Evolutionary conservation across 2,888 invertebrate species (phyloP).

Genomic region (Ennomos quercinarius): DNA sequence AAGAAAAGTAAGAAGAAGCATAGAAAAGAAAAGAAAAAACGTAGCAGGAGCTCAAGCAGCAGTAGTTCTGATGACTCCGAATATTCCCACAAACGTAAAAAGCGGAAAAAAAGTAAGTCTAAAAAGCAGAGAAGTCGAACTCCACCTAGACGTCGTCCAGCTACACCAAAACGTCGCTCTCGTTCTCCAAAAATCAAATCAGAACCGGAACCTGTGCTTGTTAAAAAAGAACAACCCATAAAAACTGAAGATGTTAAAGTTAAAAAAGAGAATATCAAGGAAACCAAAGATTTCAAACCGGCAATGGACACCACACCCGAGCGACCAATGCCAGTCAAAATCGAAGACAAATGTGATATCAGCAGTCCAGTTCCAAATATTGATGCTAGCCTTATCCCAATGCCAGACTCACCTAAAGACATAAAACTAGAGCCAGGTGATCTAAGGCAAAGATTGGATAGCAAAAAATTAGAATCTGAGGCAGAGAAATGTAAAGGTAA

Average conservation of each 20-base stretch:
- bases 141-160: constrained; percentile 42
- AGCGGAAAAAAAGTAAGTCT: constrained; percentile 84
- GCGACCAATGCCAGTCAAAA: constrained; percentile 51
- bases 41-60: constrained; percentile 73
- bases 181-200: constrained; percentile 61
- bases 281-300: constrained; percentile 32
- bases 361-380: constrained; percentile 43
- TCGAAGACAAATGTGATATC: constrained; percentile 46
- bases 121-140: constrained; percentile 65
- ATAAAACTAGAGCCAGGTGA: constrained; percentile 50
- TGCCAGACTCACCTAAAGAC: constrained; percentile 74
- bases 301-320: constrained; percentile 51
- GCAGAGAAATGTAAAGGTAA: constrained; percentile 80
- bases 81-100: constrained; percentile 83
- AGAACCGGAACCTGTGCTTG: constrained; percentile 47
- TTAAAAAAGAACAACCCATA: constrained; percentile 46
- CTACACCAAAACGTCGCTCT: constrained; percentile 43
- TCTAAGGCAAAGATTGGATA: constrained; percentile 53
- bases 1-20: constrained; percentile 87
- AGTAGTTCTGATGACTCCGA: constrained; percentile 73
- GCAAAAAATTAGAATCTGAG: constrained; percentile 54
- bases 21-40: constrained; percentile 86
- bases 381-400: constrained; percentile 69
- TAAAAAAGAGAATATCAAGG: constrained; percentile 36
- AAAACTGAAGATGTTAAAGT: constrained; percentile 18